These are phyloP conservation scores for Suricata suricatta DNA, from an alignment of 2,113 vertebrate genomes.

Conservation along the genomic window DNA sequence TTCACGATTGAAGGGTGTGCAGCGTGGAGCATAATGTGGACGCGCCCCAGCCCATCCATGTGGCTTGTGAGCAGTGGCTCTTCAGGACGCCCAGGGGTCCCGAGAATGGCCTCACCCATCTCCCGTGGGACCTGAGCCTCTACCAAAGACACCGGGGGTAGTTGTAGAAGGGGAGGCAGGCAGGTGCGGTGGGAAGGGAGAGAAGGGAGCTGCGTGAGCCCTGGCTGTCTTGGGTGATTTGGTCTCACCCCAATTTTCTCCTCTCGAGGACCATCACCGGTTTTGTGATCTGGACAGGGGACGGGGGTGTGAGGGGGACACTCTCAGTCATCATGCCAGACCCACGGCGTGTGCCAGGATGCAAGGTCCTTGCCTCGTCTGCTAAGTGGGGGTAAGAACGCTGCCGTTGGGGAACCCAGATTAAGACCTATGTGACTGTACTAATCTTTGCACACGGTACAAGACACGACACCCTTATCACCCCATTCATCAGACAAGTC, in stretches of 20 bases:
- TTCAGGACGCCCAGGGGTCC: not conserved
- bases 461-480: not conserved
- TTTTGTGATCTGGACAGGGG: not conserved
- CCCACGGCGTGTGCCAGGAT: accelerated
- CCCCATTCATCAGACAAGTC: not conserved
- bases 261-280: not conserved
- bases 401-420: not conserved
- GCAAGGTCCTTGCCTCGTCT: not conserved
- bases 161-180: not conserved
- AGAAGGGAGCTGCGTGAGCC: not conserved
- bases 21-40: not conserved
- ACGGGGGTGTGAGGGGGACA: not conserved
- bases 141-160: not conserved
- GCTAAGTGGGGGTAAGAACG: not conserved
- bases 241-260: not conserved
- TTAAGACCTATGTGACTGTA: not conserved
- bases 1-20: not conserved
- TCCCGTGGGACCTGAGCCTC: not conserved
- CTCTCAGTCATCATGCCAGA: not conserved
- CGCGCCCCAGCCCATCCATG: not conserved
- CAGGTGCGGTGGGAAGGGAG: no score
- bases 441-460: not conserved
- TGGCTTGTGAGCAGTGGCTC: not conserved
- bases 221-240: not conserved
- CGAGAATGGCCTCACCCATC: not conserved